These are phyloP conservation scores for Actenoides lindsayi DNA, from an alignment of 2,113 vertebrate species.

Conservation along the genomic window DNA sequence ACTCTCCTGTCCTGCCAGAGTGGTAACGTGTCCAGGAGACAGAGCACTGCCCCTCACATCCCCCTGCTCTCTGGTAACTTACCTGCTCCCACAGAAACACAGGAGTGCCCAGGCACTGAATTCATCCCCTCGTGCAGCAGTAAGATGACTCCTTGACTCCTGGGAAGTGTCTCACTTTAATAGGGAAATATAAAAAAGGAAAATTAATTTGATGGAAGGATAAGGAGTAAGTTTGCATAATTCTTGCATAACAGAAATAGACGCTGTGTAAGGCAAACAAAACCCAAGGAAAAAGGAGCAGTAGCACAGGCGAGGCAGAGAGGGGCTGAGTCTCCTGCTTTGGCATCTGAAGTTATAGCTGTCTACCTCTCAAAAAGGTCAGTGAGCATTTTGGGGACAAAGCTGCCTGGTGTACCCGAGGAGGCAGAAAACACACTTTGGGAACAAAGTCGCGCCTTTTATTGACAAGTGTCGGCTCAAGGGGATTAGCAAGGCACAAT, in stretches of 20 bases:
- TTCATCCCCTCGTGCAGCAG: background rate
- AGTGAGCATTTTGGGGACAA: background rate
- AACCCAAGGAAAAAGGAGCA: background rate
- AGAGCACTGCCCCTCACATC: accelerated
- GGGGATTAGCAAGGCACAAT: background rate
- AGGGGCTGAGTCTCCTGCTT: accelerated
- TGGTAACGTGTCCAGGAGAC: background rate
- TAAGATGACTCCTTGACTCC: background rate
- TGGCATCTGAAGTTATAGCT: background rate
- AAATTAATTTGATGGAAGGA: background rate
- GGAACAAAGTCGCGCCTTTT: background rate
- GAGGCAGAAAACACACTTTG: background rate
- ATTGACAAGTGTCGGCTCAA: background rate
- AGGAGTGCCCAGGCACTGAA: accelerated
- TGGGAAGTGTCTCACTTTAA: background rate
- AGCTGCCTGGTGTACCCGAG: background rate
- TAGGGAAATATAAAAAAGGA: background rate
- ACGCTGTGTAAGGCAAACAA: background rate
- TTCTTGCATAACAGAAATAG: background rate
- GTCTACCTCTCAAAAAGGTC: background rate
- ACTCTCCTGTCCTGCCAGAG: background rate
- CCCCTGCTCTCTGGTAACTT: background rate
- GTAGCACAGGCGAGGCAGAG: background rate
- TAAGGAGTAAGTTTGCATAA: background rate
- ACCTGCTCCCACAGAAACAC: background rate